Evolutionary conservation across 2,888 invertebrate species (phyloP).

Genomic region (Pseudococcus jackbeardsleyi): DNA sequence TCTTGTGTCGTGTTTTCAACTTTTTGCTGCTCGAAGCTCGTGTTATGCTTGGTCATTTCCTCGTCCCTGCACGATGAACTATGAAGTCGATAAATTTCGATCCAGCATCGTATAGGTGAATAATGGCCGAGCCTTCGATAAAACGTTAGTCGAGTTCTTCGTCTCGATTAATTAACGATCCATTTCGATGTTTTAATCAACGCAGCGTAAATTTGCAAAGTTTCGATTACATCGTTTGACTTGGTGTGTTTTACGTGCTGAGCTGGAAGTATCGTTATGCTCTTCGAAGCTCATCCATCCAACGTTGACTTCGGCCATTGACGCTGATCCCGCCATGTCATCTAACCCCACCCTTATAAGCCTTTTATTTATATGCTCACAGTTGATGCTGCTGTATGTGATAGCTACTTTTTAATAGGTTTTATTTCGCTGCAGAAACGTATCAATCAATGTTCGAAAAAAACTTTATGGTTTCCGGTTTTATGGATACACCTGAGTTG

Average conservation of each 20-base stretch:
- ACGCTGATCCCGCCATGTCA: neutral
- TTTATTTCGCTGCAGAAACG: neutral
- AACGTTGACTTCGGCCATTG: neutral
- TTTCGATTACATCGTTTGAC: neutral
- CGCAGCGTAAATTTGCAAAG: neutral
- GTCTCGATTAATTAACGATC: conserved; percentile 35
- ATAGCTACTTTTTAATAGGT: neutral
- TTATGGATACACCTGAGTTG: neutral
- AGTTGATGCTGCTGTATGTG: neutral
- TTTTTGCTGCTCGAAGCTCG: neutral
- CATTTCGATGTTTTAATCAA: conserved; percentile 52
- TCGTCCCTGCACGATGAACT: neutral
- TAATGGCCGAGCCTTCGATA: neutral
- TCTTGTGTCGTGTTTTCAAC: neutral
- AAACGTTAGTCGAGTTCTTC: neutral
- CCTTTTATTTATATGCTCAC: neutral
- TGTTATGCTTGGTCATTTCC: too few relatives aligned
- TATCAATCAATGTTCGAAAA: neutral
- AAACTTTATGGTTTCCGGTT: conserved; percentile 24
- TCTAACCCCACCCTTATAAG: neutral
- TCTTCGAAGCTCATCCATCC: neutral
- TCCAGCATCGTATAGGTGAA: neutral
- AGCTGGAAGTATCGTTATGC: neutral
- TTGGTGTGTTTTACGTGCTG: neutral
- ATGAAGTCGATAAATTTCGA: neutral